Conservation (phyloP, 2,797 vertebrate species). For the Enteromius afrohamiltoni region DNA sequence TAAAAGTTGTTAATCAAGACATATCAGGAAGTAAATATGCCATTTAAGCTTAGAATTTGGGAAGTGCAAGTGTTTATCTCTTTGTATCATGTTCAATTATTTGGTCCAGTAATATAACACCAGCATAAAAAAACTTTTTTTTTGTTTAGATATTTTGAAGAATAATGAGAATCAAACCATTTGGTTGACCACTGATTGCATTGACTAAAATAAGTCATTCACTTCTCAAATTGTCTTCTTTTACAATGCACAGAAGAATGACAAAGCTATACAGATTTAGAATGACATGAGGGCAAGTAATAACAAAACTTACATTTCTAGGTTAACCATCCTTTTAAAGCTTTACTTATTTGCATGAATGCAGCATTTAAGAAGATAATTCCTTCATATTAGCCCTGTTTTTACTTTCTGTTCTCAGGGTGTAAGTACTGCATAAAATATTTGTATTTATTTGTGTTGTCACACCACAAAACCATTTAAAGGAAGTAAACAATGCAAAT, state of each 20-base stretch:
- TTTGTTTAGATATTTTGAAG: not conserved
- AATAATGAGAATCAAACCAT: not conserved
- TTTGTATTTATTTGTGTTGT: not conserved
- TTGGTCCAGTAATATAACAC: not conserved
- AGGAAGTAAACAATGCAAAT: not conserved
- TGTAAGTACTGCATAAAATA: not conserved
- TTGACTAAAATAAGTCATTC: not conserved
- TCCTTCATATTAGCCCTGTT: not conserved
- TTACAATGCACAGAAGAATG: not conserved
- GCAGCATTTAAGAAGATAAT: not conserved
- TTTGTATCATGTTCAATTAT: not conserved
- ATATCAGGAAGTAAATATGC: not conserved
- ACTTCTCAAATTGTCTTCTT: not conserved
- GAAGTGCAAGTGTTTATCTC: not conserved
- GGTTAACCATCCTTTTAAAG: not conserved
- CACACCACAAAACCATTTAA: conserved; percentile 1
- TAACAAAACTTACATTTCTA: not conserved
- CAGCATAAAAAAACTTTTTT: not conserved
- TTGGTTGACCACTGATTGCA: not conserved
- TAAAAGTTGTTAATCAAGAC: not conserved
- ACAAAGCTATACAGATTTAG: not conserved
- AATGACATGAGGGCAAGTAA: not conserved
- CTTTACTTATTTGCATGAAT: not conserved
- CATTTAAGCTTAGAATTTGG: not conserved
- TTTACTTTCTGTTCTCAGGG: not conserved